These are phyloP conservation scores for Dicrostonyx torquatus DNA, from an alignment of 2,797 vertebrate genomes.

Conservation along the genomic window DNA sequence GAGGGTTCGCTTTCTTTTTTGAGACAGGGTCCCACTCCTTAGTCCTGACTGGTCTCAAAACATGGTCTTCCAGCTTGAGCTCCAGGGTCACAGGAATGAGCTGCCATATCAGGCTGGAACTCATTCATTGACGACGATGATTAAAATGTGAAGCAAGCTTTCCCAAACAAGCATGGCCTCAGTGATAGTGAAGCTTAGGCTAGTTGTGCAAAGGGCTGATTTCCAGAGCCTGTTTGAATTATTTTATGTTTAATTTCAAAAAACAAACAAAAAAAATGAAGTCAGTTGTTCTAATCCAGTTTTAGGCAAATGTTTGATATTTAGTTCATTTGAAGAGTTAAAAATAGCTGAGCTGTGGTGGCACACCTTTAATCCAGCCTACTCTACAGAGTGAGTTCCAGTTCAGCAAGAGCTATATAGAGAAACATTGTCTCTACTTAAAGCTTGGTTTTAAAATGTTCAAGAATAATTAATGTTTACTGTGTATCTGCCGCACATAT, in stretches of 20 bases:
- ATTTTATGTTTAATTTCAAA: background rate
- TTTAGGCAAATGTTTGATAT: constrained; percentile 41
- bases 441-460: constrained; percentile 51
- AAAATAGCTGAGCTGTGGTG: background rate
- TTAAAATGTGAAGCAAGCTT: constrained; percentile 17
- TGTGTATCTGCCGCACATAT: background rate
- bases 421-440: background rate
- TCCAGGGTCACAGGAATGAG: background rate
- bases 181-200: constrained; percentile 12
- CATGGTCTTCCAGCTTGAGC: background rate
- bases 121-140: background rate
- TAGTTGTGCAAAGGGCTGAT: constrained; percentile 5
- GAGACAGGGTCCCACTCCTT: background rate
- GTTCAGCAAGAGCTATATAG: background rate
- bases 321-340: constrained; percentile 30
- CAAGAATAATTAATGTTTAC: constrained; percentile 25
- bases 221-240: background rate
- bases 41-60: background rate
- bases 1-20: background rate
- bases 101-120: background rate
- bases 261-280: constrained; percentile 19
- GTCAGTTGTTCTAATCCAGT: background rate
- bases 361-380: background rate
- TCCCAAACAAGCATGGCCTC: constrained; percentile 20
- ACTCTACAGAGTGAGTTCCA: too few species aligned